A percentile compares a stretch with the other conserved stretches of the same genome.
Evolutionary conservation across 2,113 vertebrate species (phyloP).

Genomic region (Sylvilagus bachmani): DNA sequence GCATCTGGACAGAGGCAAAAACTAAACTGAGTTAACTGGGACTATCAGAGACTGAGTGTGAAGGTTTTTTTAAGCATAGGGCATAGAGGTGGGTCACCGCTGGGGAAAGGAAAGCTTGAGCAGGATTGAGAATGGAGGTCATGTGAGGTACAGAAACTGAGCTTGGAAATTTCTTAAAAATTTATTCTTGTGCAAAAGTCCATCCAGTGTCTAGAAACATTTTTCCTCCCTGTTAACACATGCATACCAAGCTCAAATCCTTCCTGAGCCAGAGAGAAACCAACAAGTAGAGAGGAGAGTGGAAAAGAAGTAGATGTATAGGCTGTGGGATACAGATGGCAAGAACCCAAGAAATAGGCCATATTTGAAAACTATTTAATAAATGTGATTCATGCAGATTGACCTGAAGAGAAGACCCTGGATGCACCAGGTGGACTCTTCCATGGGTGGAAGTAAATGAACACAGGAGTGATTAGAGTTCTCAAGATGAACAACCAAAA

Average conservation of each 20-base stretch:
- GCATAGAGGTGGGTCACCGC: not conserved
- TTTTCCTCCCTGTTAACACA: not conserved
- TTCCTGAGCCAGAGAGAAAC: not conserved
- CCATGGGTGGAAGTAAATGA: not conserved
- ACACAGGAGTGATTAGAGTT: conserved; percentile 7
- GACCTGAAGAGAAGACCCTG: not conserved
- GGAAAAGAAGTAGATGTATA: not conserved
- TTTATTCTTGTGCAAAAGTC: not conserved
- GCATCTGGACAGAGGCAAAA: not conserved
- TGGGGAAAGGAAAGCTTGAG: not conserved
- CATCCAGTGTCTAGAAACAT: not conserved
- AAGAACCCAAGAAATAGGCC: not conserved
- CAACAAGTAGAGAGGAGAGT: not conserved
- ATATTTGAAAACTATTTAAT: not conserved
- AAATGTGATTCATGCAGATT: not conserved
- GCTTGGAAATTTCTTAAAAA: not conserved
- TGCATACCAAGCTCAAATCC: not conserved
- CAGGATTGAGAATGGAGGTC: not conserved
- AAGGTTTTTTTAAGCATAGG: not conserved
- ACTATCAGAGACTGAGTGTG: not conserved
- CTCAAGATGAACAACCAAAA: not conserved
- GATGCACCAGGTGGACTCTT: not conserved
- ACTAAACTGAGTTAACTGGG: not conserved
- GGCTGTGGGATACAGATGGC: not conserved
- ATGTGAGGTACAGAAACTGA: not conserved